Evolutionary conservation across 2,113 vertebrate species (phyloP), one percentile per base, ranked within the genome.

Genomic region (Pollachius pollachius): DNA sequence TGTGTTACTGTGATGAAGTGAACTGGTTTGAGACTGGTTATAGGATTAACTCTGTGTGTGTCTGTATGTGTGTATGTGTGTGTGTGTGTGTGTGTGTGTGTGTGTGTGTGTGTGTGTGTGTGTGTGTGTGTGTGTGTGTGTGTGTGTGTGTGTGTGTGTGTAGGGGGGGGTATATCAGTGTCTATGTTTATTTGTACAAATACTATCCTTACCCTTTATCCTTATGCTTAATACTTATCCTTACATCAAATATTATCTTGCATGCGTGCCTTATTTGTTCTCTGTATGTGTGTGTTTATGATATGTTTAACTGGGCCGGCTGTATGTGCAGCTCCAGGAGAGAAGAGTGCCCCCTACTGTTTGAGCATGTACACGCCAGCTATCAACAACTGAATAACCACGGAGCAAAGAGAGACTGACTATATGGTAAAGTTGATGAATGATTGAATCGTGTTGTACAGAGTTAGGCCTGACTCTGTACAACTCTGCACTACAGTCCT

Each of bases 301-400:
- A 74, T 19, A 41, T 64, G n/a, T 37, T 9, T 34, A 64, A 34
- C 30, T 25, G 27, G 62, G 16, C 27, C 41, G 17, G 34, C 41
- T 57, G 72, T 67, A 19, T 64, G 17, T 23, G 23, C 64, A 73
- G 78, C 68, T 69, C 66, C 69, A 84, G 89, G 85, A 90, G 88
- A 82, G 83, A 90, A 92, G 85, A 89, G 85, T 88, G 91, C 91
- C 92, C 89, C 86, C 92, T 93, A 89, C 91, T 92, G 91, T 84
- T 72, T 64, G 62, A 84, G 74, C 68, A 62, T 57, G 58, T 63
- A 58, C 60, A 86, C 72, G 79, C 69, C 77, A 73, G 21, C 65
- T 65, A n/a, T 17, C 27, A 9, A 3, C 9, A 13, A 15, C 1
- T 13, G 23, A 52, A 23, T 23, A 23, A 23, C 23, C 23, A 23